Conservation (phyloP, 2,113 vertebrate genomes). For the Delphinus delphis region DNA sequence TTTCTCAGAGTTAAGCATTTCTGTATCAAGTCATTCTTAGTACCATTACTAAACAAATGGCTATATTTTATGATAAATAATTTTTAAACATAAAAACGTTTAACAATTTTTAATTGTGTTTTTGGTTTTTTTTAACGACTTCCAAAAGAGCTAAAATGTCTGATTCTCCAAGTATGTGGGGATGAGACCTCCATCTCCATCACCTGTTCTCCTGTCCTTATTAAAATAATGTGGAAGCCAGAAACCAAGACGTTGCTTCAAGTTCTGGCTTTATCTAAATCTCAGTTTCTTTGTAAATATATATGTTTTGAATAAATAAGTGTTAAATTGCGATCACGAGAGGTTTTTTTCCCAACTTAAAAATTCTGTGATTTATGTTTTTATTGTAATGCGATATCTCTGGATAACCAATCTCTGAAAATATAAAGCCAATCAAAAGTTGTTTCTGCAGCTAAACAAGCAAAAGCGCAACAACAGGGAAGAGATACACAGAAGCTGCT, state of each 20-base stretch:
- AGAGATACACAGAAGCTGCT: neutral
- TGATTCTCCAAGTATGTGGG: neutral
- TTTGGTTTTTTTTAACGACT: neutral
- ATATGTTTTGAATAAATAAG: neutral
- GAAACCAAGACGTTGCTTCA: neutral
- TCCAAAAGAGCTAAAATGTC: neutral
- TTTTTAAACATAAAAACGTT: neutral
- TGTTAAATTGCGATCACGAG: neutral
- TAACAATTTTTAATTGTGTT: neutral
- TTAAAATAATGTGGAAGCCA: neutral
- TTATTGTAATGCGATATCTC: neutral
- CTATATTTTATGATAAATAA: neutral
- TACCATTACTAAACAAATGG: neutral
- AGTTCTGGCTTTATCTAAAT: neutral
- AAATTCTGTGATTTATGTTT: neutral
- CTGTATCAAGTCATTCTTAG: neutral
- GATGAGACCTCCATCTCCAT: neutral
- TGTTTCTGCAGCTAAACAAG: neutral
- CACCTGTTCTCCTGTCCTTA: neutral
- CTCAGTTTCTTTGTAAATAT: conserved; percentile 21
- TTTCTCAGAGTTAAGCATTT: conserved; percentile 26
- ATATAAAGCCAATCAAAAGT: neutral
- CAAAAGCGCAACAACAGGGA: neutral
- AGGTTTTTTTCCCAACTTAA: neutral
- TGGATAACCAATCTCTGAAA: neutral